phyloP scores from a whole-genome alignment of 2,797 vertebrate species.

The Mormyrops attenuatus region DNA sequence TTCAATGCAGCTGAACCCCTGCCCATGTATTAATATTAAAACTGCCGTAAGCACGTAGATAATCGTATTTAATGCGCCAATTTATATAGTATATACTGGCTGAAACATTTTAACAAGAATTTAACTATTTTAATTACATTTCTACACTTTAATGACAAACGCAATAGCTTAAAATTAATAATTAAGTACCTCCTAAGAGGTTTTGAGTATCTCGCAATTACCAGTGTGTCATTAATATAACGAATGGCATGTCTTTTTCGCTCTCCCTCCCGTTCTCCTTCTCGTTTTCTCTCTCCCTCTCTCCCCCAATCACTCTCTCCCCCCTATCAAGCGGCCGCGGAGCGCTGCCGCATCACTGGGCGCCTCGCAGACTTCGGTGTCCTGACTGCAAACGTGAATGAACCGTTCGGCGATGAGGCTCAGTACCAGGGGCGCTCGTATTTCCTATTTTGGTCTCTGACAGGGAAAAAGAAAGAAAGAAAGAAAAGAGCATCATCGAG shows the following conservation, averaged over 20 bases:
- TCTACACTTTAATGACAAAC: neutral
- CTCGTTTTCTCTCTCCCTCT: constrained; percentile 15
- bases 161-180: neutral
- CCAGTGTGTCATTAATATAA: neutral
- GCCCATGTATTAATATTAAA: neutral
- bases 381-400: constrained; percentile 24
- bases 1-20: neutral
- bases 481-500: neutral
- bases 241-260: neutral
- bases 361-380: constrained; percentile 18
- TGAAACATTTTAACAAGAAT: neutral
- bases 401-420: constrained; percentile 19
- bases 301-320: constrained; percentile 18
- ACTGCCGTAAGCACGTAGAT: neutral
- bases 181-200: neutral
- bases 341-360: constrained; percentile 23
- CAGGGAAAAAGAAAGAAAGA: neutral
- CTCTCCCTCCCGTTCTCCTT: constrained; percentile 14
- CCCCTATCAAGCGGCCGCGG: neutral
- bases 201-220: neutral
- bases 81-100: neutral
- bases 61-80: neutral
- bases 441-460: neutral
- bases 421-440: constrained; percentile 7
- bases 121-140: neutral